phyloP scores from a whole-genome alignment of 2,797 vertebrate species.

The Siniperca obscura region DNA sequence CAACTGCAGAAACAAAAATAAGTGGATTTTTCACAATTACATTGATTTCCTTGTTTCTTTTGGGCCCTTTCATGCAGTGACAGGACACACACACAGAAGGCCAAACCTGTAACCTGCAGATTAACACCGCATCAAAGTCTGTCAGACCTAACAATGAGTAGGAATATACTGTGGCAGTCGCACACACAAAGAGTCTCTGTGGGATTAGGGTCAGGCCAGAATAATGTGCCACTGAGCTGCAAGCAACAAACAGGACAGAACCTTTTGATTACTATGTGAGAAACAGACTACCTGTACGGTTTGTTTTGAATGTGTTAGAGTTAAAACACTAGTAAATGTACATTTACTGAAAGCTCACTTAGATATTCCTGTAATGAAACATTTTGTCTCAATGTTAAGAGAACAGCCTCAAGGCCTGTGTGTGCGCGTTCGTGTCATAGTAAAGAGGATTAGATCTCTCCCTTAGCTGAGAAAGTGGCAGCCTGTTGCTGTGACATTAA shows the following conservation, averaged over 20 bases:
- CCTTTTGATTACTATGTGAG: slow-evolving; percentile 6
- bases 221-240: slow-evolving; percentile 64
- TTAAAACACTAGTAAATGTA: not conserved
- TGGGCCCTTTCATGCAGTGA: not conserved
- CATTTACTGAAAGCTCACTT: not conserved
- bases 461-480: slow-evolving; percentile 61
- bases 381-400: not conserved
- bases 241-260: slow-evolving; percentile 46
- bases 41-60: not conserved
- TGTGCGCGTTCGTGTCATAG: slow-evolving; percentile 33
- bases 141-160: slow-evolving; percentile 59
- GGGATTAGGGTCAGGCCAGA: slow-evolving; percentile 83
- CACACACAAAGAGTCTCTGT: slow-evolving; percentile 49
- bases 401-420: slow-evolving; percentile 15
- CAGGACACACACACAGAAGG: not conserved
- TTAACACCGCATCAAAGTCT: slow-evolving; percentile 48
- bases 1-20: not conserved
- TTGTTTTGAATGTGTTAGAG: not conserved
- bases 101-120: slow-evolving; percentile 66
- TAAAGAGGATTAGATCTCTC: slow-evolving; percentile 77
- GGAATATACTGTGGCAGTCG: slow-evolving; percentile 33
- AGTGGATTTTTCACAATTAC: not conserved
- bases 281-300: not conserved
- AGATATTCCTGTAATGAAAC: slow-evolving; percentile 10
- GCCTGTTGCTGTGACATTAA: slow-evolving; percentile 67